These are phyloP conservation scores for Drosophila sechellia DNA, from an alignment of 1,140 invertebrate genomes.

Conservation along the genomic window DNA sequence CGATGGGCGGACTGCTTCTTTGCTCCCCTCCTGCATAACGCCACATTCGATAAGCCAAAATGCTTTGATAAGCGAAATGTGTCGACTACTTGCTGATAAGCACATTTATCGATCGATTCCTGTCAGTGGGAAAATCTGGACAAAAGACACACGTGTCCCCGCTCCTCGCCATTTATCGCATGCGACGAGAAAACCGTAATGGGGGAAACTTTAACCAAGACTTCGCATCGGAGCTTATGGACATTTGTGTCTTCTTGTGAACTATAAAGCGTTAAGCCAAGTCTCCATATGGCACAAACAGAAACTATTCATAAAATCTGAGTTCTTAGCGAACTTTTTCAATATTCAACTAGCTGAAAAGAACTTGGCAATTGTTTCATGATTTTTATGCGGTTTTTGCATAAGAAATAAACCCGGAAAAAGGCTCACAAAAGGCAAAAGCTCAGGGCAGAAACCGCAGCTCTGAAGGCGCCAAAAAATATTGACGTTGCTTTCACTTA, in stretches of 20 bases:
- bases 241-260: neutral
- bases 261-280: neutral
- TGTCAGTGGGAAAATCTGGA: conserved; percentile 34
- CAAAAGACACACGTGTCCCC: conserved; percentile 35
- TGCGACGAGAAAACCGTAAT: conserved; percentile 12
- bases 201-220: conserved; percentile 12
- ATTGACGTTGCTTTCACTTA: conserved; percentile 61
- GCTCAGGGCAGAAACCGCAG: conserved; percentile 3
- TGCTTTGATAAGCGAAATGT: conserved; percentile 73
- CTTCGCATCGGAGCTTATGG: neutral
- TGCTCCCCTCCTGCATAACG: conserved; percentile 1
- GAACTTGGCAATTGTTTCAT: conserved; percentile 36
- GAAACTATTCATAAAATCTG: neutral
- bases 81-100: conserved; percentile 68
- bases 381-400: conserved; percentile 54
- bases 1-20: conserved; percentile 22
- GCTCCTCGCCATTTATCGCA: conserved; percentile 17
- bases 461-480: conserved; percentile 52
- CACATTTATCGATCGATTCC: conserved; percentile 71
- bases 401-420: conserved; percentile 60
- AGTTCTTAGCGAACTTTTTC: conserved; percentile 19
- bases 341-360: conserved; percentile 14
- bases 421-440: conserved; percentile 28
- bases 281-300: conserved; percentile 7
- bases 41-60: conserved; percentile 62